Percentiles rank a stretch among this genome's conserved stretches.
phyloP scores from a whole-genome alignment of 2,113 vertebrate species.

The Percina caprodes region DNA sequence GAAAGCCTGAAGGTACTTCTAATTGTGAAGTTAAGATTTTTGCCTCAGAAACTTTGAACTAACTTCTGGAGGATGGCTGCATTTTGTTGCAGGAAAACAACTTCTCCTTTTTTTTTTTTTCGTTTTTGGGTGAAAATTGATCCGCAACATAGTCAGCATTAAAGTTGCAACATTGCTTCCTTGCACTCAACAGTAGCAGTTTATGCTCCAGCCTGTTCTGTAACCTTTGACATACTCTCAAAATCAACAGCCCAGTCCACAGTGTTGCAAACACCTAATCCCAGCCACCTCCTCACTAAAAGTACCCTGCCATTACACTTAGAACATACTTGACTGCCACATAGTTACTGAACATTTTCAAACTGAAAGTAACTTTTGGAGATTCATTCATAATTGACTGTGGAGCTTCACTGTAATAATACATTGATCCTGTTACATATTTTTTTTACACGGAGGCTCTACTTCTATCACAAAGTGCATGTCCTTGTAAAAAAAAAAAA shows the following conservation, averaged over 20 bases:
- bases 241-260: constrained; percentile 42
- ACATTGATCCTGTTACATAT: background rate
- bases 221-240: constrained; percentile 57
- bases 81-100: constrained; percentile 38
- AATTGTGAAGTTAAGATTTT: constrained; percentile 27
- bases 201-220: constrained; percentile 30
- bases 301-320: background rate
- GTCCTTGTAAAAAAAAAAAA: too few species aligned
- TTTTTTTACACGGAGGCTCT: background rate
- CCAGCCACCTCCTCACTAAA: constrained; percentile 17
- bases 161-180: constrained; percentile 66
- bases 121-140: constrained; percentile 38
- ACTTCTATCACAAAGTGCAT: background rate
- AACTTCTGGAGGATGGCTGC: constrained; percentile 12
- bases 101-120: constrained; percentile 70
- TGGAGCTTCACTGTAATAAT: background rate
- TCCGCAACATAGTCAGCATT: constrained; percentile 57
- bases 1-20: background rate
- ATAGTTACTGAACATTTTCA: background rate
- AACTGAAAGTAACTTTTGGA: constrained; percentile 6
- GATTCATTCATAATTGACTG: constrained; percentile 1
- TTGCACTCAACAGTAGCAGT: constrained; percentile 45
- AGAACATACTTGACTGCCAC: constrained; percentile 8
- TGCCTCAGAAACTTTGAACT: constrained; percentile 17
- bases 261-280: constrained; percentile 32